Evolutionary conservation across 53 echinoderm and acorn worm genomes (phyloP), one percentile per base, ranked within the genome.

Genomic region (Holothuria scabra): DNA sequence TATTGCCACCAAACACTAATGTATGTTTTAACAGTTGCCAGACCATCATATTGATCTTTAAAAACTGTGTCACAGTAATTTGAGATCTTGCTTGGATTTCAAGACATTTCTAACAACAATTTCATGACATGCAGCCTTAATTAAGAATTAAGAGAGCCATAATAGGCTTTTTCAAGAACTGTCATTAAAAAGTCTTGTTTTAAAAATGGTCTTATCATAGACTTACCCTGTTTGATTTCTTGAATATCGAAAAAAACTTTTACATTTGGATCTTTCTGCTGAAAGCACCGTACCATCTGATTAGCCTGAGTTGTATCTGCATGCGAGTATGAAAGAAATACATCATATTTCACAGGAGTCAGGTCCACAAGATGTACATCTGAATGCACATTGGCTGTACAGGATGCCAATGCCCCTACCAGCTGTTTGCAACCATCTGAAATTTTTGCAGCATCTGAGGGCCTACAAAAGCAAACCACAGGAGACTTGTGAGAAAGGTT

Each of bases 311-410:
- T 85, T 0, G 87, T 14, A 65, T 95, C 91, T 12, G 67, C 52
- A 58, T 95, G 95, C 33, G 84, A 93, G 67, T 95, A 95, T 8
- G 95, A 95, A 16, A 95, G 62, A 70, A 95, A 95, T 74, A 95
- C 78, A 60, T 95, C 95, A 29, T 95, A 95, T 82, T 87, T 83
- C 68, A 92, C 65, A n/a, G 90, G 83, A 52, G 26, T 78, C 32
- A 31, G 29, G 21, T 78, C 78, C 52, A 78, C 78, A 55, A 58
- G 26, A 32, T 78, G 48, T 21, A 46, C 78, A 12, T 78, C 78
- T 4, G 78, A 78, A 31, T 78, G 31, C 24, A 78, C 19, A 30
- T 78, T 56, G 22, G 78, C 30, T 13, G 56, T 20, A 12, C 58
- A 32, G 9, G 29, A 31, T 11, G 78, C 52, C 28, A 78, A 28